Evolutionary conservation across 2,113 vertebrate species (phyloP).

Genomic region (Psephotus haematonotus): DNA sequence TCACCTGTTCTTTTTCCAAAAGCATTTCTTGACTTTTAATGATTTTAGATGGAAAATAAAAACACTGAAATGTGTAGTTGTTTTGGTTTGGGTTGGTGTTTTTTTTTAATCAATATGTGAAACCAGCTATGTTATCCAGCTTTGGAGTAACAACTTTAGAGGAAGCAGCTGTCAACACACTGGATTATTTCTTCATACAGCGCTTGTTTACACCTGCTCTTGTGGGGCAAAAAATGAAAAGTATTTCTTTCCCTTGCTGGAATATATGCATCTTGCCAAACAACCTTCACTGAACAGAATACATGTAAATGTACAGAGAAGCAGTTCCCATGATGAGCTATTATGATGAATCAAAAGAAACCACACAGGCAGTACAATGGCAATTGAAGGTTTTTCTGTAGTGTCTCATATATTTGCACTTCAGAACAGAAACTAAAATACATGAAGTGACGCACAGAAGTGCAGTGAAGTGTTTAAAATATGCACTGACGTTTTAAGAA

Average conservation of each 20-base stretch:
- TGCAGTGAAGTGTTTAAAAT: conserved; percentile 43
- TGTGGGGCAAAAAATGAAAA: not conserved
- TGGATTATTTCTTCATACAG: not conserved
- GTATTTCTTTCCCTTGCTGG: not conserved
- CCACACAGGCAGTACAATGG: conserved; percentile 8
- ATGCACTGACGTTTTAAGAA: conserved; percentile 30
- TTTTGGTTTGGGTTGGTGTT: not conserved
- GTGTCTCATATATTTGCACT: conserved; percentile 41
- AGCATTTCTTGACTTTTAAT: not conserved
- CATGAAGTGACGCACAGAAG: conserved; percentile 35
- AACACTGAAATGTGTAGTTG: not conserved
- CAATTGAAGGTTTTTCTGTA: conserved; percentile 29
- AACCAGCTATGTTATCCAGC: not conserved
- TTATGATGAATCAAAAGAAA: conserved; percentile 48
- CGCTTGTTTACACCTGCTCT: not conserved
- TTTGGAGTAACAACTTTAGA: not conserved
- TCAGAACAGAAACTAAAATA: conserved; percentile 28
- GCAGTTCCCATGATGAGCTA: conserved; percentile 15
- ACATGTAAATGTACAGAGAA: not conserved
- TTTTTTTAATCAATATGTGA: not conserved
- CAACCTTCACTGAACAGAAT: not conserved
- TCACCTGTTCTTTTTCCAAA: not conserved
- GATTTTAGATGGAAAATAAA: not conserved
- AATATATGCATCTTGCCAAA: not conserved
- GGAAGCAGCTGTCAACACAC: not conserved